Conservation (phyloP, 2,113 vertebrate species). For the Strix aluco region DNA sequence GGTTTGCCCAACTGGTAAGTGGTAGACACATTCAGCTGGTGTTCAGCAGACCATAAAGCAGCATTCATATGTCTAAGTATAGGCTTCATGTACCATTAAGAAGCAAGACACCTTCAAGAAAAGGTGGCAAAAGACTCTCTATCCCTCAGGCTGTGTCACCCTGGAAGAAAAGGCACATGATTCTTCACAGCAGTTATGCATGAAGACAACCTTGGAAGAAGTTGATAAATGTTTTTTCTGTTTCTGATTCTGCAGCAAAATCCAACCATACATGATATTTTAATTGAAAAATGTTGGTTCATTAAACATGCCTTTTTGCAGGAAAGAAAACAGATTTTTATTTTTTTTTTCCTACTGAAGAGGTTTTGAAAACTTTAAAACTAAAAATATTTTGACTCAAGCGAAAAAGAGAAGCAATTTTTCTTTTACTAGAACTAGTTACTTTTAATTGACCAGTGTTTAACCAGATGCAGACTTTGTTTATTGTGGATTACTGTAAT, state of each 20-base stretch:
- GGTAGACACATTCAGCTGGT: neutral
- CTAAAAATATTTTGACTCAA: neutral
- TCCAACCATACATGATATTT: neutral
- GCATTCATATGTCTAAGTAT: neutral
- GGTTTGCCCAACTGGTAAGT: neutral
- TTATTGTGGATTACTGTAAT: neutral
- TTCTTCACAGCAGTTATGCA: neutral
- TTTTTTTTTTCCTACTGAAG: neutral
- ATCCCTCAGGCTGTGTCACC: rapidly evolving
- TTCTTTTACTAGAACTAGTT: neutral
- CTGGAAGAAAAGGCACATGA: neutral
- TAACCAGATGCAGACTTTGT: neutral
- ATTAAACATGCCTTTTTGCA: neutral
- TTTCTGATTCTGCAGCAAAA: neutral
- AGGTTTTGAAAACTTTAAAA: neutral
- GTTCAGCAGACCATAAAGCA: neutral
- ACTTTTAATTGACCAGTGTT: neutral
- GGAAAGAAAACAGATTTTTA: neutral
- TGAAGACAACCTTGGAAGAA: neutral
- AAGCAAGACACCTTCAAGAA: neutral
- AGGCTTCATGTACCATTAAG: neutral
- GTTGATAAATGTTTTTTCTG: neutral
- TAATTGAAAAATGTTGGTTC: neutral
- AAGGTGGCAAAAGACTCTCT: neutral
- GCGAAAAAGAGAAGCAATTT: rapidly evolving